phyloP scores from a whole-genome alignment of 1,140 invertebrate genomes.

The Micrasema minimum region DNA sequence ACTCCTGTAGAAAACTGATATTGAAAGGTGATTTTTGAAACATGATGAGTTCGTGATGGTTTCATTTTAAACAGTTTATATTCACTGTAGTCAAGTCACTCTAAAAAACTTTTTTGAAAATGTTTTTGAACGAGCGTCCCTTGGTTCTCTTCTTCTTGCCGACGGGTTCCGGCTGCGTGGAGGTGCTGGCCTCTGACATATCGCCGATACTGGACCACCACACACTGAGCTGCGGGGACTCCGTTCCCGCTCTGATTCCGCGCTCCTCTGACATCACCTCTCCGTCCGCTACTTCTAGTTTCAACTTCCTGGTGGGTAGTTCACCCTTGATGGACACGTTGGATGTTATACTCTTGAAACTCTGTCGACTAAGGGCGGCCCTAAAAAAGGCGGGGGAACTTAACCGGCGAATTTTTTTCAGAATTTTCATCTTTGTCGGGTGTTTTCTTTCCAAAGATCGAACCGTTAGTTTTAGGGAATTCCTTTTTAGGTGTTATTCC shows the following conservation, averaged over 20 bases:
- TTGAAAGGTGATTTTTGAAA: too few species aligned
- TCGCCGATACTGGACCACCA: slow-evolving; percentile 68
- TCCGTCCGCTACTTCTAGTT: slow-evolving; percentile 21
- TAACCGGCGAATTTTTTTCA: slow-evolving; percentile 62
- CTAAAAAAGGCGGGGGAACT: slow-evolving; percentile 74
- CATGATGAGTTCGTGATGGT: too few species aligned
- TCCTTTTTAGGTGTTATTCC: slow-evolving; percentile 57
- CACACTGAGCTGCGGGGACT: slow-evolving; percentile 63
- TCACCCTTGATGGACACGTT: slow-evolving; percentile 45
- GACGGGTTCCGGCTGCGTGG: slow-evolving; percentile 56
- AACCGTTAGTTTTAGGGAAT: slow-evolving; percentile 63
- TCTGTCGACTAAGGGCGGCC: slow-evolving; percentile 68
- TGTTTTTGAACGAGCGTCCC: slow-evolving; percentile 67
- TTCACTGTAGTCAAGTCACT: too few species aligned
- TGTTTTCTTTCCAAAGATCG: slow-evolving; percentile 63
- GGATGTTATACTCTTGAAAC: slow-evolving; percentile 60
- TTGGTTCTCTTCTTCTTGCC: slow-evolving; percentile 67
- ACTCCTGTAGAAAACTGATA: too few species aligned
- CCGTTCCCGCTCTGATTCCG: slow-evolving; percentile 59
- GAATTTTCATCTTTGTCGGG: slow-evolving; percentile 59
- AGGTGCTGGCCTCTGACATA: slow-evolving; percentile 61
- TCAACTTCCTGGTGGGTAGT: slow-evolving; percentile 10
- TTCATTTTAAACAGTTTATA: too few species aligned
- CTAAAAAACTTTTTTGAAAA: slow-evolving; percentile 71
- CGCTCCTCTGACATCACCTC: slow-evolving; percentile 62